Evolutionary conservation across 2,113 vertebrate species (phyloP), one percentile per base, ranked within the genome.

Genomic region (Dipodomys stephensi): DNA sequence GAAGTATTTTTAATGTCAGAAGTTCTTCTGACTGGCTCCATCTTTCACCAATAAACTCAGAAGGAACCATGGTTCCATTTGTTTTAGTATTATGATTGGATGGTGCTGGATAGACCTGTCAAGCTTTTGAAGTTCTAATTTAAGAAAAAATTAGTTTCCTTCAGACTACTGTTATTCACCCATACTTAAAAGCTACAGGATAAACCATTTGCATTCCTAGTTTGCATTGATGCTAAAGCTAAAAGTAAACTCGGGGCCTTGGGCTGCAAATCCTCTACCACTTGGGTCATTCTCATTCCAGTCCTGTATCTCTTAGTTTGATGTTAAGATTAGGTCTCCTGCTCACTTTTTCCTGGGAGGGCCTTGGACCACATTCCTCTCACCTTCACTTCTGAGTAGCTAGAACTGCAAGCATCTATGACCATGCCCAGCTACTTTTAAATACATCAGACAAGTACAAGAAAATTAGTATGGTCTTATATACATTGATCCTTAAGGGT

Each of bases 121-220:
- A 89, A 6, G 60, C 28, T 91, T 74, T 93, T 96, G 49, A 57
- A 72, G 7, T 81, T 53, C 90, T 77, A 91, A 86, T 13, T 44
- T 1, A 53, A 72, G 72, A 39, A 1, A 25, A 22, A 32, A 57
- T 2, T 87, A 68, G 2, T 53, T 11, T 94, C 82, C 44, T 65
- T 93, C 49, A 67, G 4, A 32, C 4, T 95, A 7, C 13, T 84
- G 4, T 65, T 76, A 73, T 2, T 83, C n/a, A 25, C 46, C 35
- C 19, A 30, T 13, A 71, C 25, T 78, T 87, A 69, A 12, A 60
- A 77, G 30, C 6, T 46, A 32, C 11, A 76, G 30, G 11, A 39
- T 39, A 18, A 65, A 80, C 62, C 11, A n/a, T 67, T 72, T 53
- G 60, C 22, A 39, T 53, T 80, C 73, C 13, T 46, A 76, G 49